Evolutionary conservation across 2,113 vertebrate genomes (phyloP).

Genomic region (Dipodomys spectabilis): DNA sequence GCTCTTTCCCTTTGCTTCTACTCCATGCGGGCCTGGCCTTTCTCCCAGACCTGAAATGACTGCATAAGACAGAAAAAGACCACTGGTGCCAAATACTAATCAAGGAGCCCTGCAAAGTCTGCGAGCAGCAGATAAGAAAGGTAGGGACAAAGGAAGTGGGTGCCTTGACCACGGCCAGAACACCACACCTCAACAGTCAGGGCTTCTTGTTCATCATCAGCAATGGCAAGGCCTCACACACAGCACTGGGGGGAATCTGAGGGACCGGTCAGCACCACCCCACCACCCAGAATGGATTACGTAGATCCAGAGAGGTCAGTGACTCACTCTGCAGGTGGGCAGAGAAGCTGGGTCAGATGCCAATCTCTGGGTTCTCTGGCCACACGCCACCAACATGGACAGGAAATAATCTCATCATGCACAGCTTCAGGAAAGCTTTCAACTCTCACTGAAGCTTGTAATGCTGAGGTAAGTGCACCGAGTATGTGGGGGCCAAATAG

Average conservation of each 20-base stretch:
- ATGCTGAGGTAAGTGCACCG: not conserved
- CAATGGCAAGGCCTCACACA: too few species aligned
- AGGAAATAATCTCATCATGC: not conserved
- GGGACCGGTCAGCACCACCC: not conserved
- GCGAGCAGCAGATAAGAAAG: not conserved
- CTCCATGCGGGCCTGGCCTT: too few species aligned
- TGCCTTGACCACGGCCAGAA: not conserved
- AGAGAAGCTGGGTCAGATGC: not conserved
- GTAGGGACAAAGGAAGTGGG: too few species aligned
- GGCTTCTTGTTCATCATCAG: not conserved
- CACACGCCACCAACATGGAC: rapidly evolving
- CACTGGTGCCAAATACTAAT: not conserved
- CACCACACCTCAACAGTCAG: not conserved
- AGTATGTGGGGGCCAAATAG: not conserved
- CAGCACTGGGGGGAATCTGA: too few species aligned
- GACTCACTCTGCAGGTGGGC: rapidly evolving
- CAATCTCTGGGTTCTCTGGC: not conserved
- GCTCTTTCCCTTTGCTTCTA: not conserved
- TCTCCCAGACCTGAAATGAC: not conserved
- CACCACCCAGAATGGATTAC: rapidly evolving
- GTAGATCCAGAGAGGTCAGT: rapidly evolving
- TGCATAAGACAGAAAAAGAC: rapidly evolving
- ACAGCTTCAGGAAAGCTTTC: not conserved
- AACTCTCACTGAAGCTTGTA: not conserved
- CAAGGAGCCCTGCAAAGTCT: not conserved